Conservation (phyloP, 2,113 vertebrate genomes). For the Otolemur garnettii region DNA sequence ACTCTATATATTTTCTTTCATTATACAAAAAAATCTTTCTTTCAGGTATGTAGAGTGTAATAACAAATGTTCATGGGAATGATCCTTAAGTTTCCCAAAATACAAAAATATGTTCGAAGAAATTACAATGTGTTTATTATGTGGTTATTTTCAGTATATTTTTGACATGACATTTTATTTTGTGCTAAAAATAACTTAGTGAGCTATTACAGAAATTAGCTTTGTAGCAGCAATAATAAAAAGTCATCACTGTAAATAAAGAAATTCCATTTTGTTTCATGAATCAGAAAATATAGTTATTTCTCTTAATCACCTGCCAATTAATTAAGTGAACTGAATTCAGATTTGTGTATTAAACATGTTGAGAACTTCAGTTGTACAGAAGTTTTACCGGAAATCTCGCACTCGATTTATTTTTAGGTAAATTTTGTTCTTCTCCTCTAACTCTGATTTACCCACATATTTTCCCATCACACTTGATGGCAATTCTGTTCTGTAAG, state of each 20-base stretch:
- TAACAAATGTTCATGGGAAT: background rate
- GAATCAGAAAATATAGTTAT: background rate
- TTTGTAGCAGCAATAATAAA: background rate
- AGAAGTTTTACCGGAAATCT: background rate
- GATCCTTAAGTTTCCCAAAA: background rate
- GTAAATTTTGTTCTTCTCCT: background rate
- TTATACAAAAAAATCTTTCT: conserved; percentile 1
- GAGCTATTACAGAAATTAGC: background rate
- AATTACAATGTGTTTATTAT: background rate
- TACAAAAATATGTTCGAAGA: background rate
- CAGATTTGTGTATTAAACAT: background rate
- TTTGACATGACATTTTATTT: background rate
- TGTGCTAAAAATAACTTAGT: background rate
- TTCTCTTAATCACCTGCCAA: background rate
- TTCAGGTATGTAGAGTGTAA: background rate
- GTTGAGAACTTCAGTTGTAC: background rate
- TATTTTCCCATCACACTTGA: background rate
- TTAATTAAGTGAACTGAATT: background rate
- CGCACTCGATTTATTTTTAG: background rate
- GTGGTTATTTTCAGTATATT: background rate
- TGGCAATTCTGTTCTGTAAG: background rate
- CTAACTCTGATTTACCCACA: background rate
- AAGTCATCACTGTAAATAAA: background rate
- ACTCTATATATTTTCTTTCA: background rate
- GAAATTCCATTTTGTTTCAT: background rate